Base-by-base conservation (phyloP, 2,888 invertebrate genomes). In the Pristionchus maxplancki region DNA sequence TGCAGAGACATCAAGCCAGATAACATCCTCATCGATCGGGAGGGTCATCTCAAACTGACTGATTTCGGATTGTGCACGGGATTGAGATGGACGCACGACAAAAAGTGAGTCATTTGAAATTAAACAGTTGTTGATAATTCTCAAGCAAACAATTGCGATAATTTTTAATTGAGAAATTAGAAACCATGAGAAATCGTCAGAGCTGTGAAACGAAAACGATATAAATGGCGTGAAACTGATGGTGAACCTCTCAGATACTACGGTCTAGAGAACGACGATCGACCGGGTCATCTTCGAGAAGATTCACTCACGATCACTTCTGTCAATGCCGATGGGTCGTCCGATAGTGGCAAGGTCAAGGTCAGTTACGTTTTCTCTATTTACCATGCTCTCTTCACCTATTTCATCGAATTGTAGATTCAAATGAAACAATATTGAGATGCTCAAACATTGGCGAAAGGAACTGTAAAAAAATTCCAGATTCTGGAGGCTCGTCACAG, bases 11-110 rank as follows among this genome's bases (percentile, higher is more conserved):
- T 62, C 74, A 91, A 99, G 96, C 99, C 99, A 1, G 99, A 99
- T 95, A 99, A 99, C 95, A 99, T 99, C 95, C 96, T 99, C 90
- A 99, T 99, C 93, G 99, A 99, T 95, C 91, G 91, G 78, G 89
- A 82, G 34, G 88, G 99, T 89, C 99, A 99, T 95, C 99, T 99
- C 91, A 99, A 99, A 95, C 96, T 99, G 92, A 99, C 99, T 0
- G 99, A 99, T 95, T 99, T 99, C 95, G 99, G 99, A 89, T 96
- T 99, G 81, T 99, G 99, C 95, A 99, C 99, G 71, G 99, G 99
- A 90, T 98, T 99, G 95, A 96, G 99, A 93, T 99, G 99, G 99
- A 99, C 99, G 88, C 99, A 99, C 95, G 98, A 99, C 96, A 98
- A 98, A 34, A 98, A 98, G 96, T 98, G 98, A 31, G 71, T 13